Evolutionary conservation across 2,797 vertebrate genomes (phyloP), one percentile per base, ranked within the genome.

Genomic region (Neostethus bicornis): DNA sequence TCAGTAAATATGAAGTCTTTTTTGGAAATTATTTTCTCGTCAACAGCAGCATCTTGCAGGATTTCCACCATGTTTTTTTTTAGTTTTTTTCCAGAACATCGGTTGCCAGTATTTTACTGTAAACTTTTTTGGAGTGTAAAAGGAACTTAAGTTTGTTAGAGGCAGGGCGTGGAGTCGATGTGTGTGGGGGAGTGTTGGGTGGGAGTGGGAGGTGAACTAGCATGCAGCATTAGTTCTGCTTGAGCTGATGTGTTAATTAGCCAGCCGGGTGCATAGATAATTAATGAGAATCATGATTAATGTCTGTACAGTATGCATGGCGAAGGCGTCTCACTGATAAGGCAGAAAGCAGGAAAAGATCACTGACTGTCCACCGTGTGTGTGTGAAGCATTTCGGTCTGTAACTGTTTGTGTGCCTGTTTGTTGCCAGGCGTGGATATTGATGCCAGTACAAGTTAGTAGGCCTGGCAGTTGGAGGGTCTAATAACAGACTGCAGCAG

Each of bases 201-300:
- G 75, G 61, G 80, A 75, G 81, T 77, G 77, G 76, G 80, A 72
- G 83, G 81, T 62, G 79, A 85, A 83, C 85, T 86, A 85, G 87
- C 80, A 79, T 72, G 79, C 78, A 60, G 82, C 71, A 81, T 89
- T 89, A 87, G 87, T 88, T 86, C 82, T 87, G 91, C 89, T 81
- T 84, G 81, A 91, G 85, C 85, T 90, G 88, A 92, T 88, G 88
- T 88, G 87, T 89, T 91, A 91, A 92, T 92, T 90, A 92, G 83
- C 76, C 76, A 85, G 83, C 85, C 77, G 73, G 79, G 80, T 60
- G 83, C 81, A 79, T 83, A 81, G 88, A 91, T 91, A 90, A 91
- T 91, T 87, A 89, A 90, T 86, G 86, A 89, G 88, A 87, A 86
- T 85, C 87, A 85, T 90, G 88, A 91, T 91, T 90, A 90, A 91